Evolutionary conservation across 2,888 invertebrate genomes (phyloP), one percentile per base, ranked within the genome.

Genomic region (Drosophila macrospina): DNA sequence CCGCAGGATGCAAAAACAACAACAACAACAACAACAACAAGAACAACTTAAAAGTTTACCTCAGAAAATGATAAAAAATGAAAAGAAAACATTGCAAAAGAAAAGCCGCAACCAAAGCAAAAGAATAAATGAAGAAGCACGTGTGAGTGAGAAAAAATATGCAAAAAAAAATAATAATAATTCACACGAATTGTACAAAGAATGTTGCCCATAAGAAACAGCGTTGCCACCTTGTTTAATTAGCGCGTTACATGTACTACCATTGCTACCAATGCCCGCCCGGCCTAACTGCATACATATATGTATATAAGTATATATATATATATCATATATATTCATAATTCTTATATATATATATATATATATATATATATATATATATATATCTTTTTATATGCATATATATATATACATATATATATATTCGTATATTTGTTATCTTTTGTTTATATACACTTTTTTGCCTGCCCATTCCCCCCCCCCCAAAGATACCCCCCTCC

Each of bases 231-330:
- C 78, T 74, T 54, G 74, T 74, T 78, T 63, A 63, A 64, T 60
- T 55, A 67, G 74, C 74, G 74, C 87, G 78, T 68, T 87, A 69
- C 69, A 84, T 82, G 75, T 78, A 82, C 83, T 55, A 74, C 63
- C 66, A 82, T 52, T 80, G 70, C 80, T 80, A 77, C 56, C 62
- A 42, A 56, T 24, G 54, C 54, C 55, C 69, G 77, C 83, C 80
- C 86, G 74, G 80, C 86, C 88, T 88, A 83, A 83, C 88, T 28
- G 45, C 62, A 62, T 61, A 55, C 45, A 59, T 54, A 48, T 42
- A 51, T 13, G 36, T 47, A 10, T 20, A 45, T 36, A n/a, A n/a
- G n/a, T n/a, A n/a, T n/a, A n/a, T 16, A 30, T 36, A 56, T 15
- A n/a, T n/a, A n/a, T n/a, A n/a, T n/a, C n/a, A 16, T 48, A 60